These are phyloP conservation scores for Amblyornis subalaris DNA, from an alignment of 2,113 vertebrate species.

Conservation along the genomic window DNA sequence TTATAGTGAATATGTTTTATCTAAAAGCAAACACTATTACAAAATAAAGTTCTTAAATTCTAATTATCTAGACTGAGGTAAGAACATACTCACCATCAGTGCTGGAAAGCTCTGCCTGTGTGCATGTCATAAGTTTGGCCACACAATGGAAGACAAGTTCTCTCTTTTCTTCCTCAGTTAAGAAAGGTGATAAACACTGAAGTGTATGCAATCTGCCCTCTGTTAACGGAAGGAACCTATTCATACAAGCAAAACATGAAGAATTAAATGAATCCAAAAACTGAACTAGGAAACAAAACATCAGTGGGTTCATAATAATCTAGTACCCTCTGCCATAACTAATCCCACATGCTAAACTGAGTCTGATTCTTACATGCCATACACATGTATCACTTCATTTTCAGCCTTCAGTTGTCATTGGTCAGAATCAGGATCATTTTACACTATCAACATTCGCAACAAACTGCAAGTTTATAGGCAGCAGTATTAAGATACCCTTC, in stretches of 20 bases:
- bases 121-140: conserved; percentile 84
- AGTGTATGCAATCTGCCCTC: conserved; percentile 85
- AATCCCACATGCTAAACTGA: not conserved
- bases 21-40: not conserved
- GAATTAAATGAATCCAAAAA: not conserved
- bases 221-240: conserved; percentile 85
- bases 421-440: not conserved
- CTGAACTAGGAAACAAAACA: not conserved
- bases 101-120: conserved; percentile 68
- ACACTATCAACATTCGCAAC: not conserved
- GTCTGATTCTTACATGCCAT: not conserved
- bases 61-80: not conserved
- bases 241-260: not conserved
- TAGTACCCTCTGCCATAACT: not conserved
- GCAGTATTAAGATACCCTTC: conserved; percentile 75
- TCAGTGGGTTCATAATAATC: not conserved
- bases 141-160: conserved; percentile 80
- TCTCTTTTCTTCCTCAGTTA: conserved; percentile 81
- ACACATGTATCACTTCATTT: not conserved
- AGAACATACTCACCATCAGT: conserved; percentile 68
- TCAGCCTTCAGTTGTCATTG: not conserved
- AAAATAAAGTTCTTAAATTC: not conserved
- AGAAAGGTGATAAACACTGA: conserved; percentile 83
- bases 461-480: not conserved
- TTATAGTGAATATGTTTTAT: not conserved